Percentiles rank a stretch among this genome's conserved stretches.
Conservation (phyloP, 2,888 invertebrate species). For the Agrilus mali region DNA sequence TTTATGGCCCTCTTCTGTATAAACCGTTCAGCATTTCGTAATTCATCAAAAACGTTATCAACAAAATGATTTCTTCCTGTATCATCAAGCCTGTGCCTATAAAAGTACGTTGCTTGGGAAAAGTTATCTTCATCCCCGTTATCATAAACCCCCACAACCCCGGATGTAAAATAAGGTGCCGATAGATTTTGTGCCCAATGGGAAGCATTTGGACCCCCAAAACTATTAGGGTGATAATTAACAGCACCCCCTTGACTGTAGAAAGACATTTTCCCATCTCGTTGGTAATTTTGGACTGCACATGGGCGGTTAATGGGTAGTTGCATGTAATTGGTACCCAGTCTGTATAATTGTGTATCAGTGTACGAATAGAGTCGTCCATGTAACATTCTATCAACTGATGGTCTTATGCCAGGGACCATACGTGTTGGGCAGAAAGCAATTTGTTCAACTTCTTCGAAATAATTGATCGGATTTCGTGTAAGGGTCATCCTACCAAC, state of each 20-base stretch:
- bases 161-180: slow-evolving; percentile 47
- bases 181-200: slow-evolving; percentile 48
- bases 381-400: slow-evolving; percentile 86
- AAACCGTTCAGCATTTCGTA: slow-evolving; percentile 69
- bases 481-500: slow-evolving; percentile 80
- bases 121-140: slow-evolving; percentile 83
- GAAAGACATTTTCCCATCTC: slow-evolving; percentile 70
- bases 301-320: slow-evolving; percentile 91
- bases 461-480: slow-evolving; percentile 83
- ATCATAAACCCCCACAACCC: slow-evolving; percentile 70
- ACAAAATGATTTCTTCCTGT: slow-evolving; percentile 60
- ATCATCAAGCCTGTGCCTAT: slow-evolving; percentile 57
- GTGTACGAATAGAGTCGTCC: slow-evolving; percentile 78
- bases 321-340: slow-evolving; percentile 84
- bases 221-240: slow-evolving; percentile 95
- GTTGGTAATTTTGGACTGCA: slow-evolving; percentile 64
- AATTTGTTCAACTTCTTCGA: slow-evolving; percentile 85
- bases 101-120: slow-evolving; percentile 70
- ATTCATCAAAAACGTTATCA: slow-evolving; percentile 65
- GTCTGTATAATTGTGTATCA: slow-evolving; percentile 80
- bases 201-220: slow-evolving; percentile 70
- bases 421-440: slow-evolving; percentile 83
- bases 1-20: slow-evolving; percentile 78
- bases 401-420: slow-evolving; percentile 85
- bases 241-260: slow-evolving; percentile 81